These are phyloP conservation scores for Tangachromis dhanisi DNA, from an alignment of 2,113 vertebrate genomes.

Conservation along the genomic window DNA sequence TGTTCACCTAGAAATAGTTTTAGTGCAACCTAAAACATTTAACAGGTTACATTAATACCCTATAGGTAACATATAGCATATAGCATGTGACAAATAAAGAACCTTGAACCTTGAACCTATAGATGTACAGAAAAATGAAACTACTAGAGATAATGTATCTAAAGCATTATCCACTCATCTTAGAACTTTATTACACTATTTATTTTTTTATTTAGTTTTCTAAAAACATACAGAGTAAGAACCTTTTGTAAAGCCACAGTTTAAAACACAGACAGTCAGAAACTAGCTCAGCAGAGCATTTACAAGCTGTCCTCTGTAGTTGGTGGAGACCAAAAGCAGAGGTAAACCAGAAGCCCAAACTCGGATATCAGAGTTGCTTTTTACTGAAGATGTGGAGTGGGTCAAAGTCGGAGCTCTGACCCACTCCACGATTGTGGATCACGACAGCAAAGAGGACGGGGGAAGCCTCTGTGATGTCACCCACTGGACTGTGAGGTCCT, in stretches of 20 bases:
- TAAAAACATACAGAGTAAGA: not conserved
- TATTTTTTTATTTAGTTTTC: not conserved
- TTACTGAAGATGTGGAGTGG: not conserved
- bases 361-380: not conserved
- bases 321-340: not conserved
- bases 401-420: not conserved
- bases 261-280: not conserved
- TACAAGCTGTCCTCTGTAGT: not conserved
- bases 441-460: not conserved
- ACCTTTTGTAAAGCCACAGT: not conserved
- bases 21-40: not conserved
- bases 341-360: not conserved
- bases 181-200: not conserved
- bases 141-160: not conserved
- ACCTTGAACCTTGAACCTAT: no score
- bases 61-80: not conserved
- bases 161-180: not conserved
- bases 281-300: not conserved
- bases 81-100: no score
- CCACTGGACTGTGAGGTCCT: not conserved
- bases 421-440: accelerated
- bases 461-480: not conserved
- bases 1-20: not conserved
- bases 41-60: not conserved
- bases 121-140: not conserved